A percentile compares a stretch with the other conserved stretches of the same genome.
Conservation (phyloP, 2,797 vertebrate genomes). For the Gastrophryne carolinensis region DNA sequence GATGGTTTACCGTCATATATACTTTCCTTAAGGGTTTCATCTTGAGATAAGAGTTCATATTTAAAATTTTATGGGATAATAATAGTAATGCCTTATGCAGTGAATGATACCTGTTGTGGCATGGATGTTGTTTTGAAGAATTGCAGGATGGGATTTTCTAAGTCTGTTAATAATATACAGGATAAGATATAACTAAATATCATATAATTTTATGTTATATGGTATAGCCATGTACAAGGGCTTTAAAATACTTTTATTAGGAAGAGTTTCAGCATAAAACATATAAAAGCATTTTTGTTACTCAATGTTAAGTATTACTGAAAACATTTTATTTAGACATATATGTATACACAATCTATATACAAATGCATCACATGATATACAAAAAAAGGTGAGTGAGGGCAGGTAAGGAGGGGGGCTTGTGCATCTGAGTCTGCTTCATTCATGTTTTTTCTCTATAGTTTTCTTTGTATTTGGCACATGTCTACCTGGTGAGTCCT, state of each 20-base stretch:
- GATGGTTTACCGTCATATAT: background rate
- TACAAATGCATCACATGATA: too few species aligned
- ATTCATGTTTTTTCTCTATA: too few species aligned
- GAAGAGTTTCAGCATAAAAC: background rate
- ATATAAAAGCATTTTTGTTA: background rate
- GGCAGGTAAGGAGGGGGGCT: too few species aligned
- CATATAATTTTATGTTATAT: conserved; percentile 12
- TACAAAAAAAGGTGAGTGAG: too few species aligned
- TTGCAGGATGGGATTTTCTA: background rate
- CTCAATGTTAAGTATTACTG: background rate
- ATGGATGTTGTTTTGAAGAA: background rate
- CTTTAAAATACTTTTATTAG: background rate
- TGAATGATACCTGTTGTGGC: background rate
- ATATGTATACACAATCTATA: too few species aligned
- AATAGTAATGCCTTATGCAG: background rate
- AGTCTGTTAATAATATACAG: conserved; percentile 16
- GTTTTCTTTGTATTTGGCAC: too few species aligned
- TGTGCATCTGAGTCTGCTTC: too few species aligned
- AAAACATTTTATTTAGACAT: too few species aligned
- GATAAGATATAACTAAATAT: background rate
- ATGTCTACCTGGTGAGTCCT: too few species aligned
- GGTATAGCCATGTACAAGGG: background rate
- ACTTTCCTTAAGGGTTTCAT: background rate
- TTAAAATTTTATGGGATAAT: conserved; percentile 4
- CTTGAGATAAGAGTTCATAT: background rate